phyloP scores from a whole-genome alignment of 1,140 invertebrate genomes.

The Sogatella furcifera region DNA sequence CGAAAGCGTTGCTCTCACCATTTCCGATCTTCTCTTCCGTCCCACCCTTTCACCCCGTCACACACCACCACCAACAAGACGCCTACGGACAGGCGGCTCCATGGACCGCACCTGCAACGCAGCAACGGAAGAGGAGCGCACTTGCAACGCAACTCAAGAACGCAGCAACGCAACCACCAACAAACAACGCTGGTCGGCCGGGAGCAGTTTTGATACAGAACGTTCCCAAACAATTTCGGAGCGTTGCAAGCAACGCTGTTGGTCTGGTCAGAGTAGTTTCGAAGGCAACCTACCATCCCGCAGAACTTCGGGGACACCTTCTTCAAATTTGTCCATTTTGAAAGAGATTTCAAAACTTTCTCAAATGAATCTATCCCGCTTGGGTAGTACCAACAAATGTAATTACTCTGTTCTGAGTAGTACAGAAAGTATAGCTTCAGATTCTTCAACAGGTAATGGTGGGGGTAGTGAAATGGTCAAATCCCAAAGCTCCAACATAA shows the following conservation, averaged over 20 bases:
- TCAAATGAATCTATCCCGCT: constrained; percentile 54
- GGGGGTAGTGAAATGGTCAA: constrained; percentile 43
- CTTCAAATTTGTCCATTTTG: constrained; percentile 40
- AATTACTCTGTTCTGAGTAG: constrained; percentile 55
- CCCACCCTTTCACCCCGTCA: constrained; percentile 1
- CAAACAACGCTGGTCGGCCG: too few relatives aligned
- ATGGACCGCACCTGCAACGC: constrained; percentile 15
- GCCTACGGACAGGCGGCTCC: constrained; percentile 18
- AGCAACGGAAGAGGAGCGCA: too few relatives aligned
- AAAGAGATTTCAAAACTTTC: constrained; percentile 63
- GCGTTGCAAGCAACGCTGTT: background rate
- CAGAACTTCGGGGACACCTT: constrained; percentile 12
- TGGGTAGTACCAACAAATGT: constrained; percentile 51
- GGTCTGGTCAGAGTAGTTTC: constrained; percentile 28
- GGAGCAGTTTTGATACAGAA: too few relatives aligned
- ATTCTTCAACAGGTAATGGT: constrained; percentile 16
- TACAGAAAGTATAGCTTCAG: constrained; percentile 22
- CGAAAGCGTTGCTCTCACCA: constrained; percentile 45
- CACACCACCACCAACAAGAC: constrained; percentile 14
- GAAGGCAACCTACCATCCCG: constrained; percentile 9
- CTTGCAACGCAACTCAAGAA: too few relatives aligned
- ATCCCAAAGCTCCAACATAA: constrained; percentile 48
- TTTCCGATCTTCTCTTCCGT: constrained; percentile 43
- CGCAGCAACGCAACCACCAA: too few relatives aligned
- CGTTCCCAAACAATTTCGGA: too few relatives aligned